Percentiles rank a stretch among this genome's conserved stretches.
Conservation (phyloP, 2,797 vertebrate species). For the Schizopygopsis pylzovi region DNA sequence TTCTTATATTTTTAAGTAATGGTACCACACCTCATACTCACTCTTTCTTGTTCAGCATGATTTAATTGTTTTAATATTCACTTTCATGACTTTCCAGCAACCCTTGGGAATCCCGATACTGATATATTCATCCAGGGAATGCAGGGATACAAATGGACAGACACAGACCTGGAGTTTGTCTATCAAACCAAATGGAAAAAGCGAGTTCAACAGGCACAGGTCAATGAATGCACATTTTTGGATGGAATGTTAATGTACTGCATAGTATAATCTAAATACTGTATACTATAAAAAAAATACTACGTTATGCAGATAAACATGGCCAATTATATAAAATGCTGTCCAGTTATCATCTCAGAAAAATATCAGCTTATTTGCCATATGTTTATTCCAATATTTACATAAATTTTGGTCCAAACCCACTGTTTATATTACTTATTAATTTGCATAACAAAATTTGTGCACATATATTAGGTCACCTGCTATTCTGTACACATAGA, state of each 20-base stretch:
- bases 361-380: background rate
- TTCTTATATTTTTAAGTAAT: background rate
- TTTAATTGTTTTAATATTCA: conserved; percentile 8
- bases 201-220: conserved; percentile 67
- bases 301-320: background rate
- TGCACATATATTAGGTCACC: background rate
- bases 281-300: background rate
- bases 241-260: background rate
- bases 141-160: conserved; percentile 71
- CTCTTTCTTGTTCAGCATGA: background rate
- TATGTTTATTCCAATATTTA: background rate
- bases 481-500: background rate
- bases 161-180: conserved; percentile 73
- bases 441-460: background rate
- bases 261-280: no score
- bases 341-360: background rate
- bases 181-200: conserved; percentile 66
- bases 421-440: background rate
- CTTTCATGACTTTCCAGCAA: conserved; percentile 9
- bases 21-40: background rate
- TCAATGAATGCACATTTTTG: conserved; percentile 42
- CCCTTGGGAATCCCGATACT: conserved; percentile 38
- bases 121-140: conserved; percentile 73
- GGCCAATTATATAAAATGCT: background rate
- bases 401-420: background rate